Base-by-base conservation (phyloP, 2,113 vertebrate genomes). In the Onychostruthus taczanowskii region DNA sequence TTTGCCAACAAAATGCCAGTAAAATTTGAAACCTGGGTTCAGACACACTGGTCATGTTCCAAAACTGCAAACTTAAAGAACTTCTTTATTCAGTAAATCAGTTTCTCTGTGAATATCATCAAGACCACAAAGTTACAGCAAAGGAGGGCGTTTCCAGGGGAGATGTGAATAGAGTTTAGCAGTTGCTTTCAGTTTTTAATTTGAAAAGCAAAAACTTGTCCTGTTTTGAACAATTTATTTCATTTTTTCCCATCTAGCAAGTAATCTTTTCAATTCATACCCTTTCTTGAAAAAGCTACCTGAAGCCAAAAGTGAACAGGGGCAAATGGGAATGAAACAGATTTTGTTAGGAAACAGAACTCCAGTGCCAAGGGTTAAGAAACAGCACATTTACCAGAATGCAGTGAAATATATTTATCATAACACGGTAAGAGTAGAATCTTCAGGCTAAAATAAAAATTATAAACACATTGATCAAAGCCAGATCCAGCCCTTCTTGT, bases 1-100 rank as follows among this genome's bases (percentile, higher is more conserved):
- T 92, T 93, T 98, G 98, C 98, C 98, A 98, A 97, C 95, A 97
- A 98, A 98, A 96, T 97, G 97, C 97, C 98, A 98, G 97, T 97
- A 98, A 98, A 98, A 98, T 90, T 90, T 95, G 97, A 98, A 97
- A 97, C 97, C 96, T 58, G 33, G 93, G 94, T 97, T 98, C 97
- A 98, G 96, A 96, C 97, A 96, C 90, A 97, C 96, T 97, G 97
- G 97, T 95, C 95, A 88, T 6, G 85, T 96, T 98, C 97, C 97
- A 98, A 97, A 96, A 95, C 59, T 75, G 92, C 94, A 96, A 97
- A 94, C 97, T 97, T 98, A 98, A 96, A 98, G 96, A 95, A 97
- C 93, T 95, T 96, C 97, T 98, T 98, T 98, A 97, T 98, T 98
- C 97, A 97, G 94, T 95, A 97, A 97, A 98, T 98, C 96, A 96